Percentiles rank a stretch among this genome's conserved stretches.
Evolutionary conservation across 2,888 invertebrate species (phyloP).

Genomic region (Peribatodes rhomboidaria): DNA sequence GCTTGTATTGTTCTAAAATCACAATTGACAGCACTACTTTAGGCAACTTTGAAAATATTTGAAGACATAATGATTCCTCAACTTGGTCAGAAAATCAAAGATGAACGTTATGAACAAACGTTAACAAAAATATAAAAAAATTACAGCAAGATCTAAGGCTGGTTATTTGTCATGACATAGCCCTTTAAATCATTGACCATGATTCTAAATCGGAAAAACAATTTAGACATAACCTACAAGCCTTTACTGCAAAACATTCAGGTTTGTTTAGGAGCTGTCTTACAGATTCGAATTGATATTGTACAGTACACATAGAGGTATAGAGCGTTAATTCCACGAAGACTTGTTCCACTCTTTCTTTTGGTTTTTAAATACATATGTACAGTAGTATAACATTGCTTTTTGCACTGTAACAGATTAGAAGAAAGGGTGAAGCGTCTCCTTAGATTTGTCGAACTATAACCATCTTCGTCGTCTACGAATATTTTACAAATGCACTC

Average conservation of each 20-base stretch:
- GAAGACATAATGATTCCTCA: neutral
- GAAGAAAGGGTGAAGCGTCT: too few species aligned
- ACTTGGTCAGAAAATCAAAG: neutral
- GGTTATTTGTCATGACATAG: neutral
- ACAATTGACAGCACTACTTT: neutral
- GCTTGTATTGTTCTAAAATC: neutral
- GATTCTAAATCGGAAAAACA: slow-evolving; percentile 13
- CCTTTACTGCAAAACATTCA: slow-evolving; percentile 14
- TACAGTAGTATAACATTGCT: too few species aligned
- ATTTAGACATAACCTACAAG: slow-evolving; percentile 2
- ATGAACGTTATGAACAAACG: neutral
- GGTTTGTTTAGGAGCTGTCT: neutral
- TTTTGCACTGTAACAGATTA: too few species aligned
- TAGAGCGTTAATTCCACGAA: neutral
- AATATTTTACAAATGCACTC: slow-evolving; percentile 54
- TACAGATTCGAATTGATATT: neutral
- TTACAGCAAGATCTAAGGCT: neutral
- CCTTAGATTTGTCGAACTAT: too few species aligned
- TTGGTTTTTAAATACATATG: too few species aligned
- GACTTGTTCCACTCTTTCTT: neutral
- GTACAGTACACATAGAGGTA: too few species aligned
- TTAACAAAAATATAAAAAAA: neutral
- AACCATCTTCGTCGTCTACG: neutral
- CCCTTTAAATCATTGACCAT: slow-evolving; percentile 5
- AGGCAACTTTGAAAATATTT: neutral